Base-by-base conservation (phyloP, 2,888 invertebrate species). In the Erannis defoliaria region DNA sequence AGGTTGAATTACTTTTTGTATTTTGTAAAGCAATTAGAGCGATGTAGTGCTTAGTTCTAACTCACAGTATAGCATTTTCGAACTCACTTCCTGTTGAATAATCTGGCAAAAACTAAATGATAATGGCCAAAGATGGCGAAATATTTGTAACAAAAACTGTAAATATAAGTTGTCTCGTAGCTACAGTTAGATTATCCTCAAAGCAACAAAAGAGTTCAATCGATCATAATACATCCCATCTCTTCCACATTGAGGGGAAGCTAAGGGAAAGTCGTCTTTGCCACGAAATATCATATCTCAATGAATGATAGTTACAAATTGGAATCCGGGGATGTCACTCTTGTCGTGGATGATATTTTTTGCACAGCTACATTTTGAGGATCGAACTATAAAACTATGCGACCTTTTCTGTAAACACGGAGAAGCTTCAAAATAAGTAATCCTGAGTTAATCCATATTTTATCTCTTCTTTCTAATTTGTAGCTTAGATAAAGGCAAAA, bases 251-350 rank as follows among this genome's bases (percentile, higher is more conserved):
- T 48, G 42, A 29, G n/a, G 33, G 21, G 40, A 55, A 55, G 56
- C 16, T 49, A 33, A 12, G 12, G 46, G 31, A 26, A 55, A 49
- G 56, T 42, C 49, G 49, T 38, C 56, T 19, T n/a, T 29, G 33
- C 42, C 40, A 21, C 26, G 5, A 12, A 35, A 16, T 40, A n/a
- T 56, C 23, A 56, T 56, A 48, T 48, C 40, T 40, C 37, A 37
- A 33, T 35, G 48, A 48, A 40, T 40, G 40, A 48, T 48, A 40
- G 55, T 48, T 48, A 56, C 46, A 55, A 46, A 55, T 55, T 37
- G 46, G 19, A n/a, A n/a, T 46, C 16, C 5, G 8, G 26, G 19
- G 55, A 16, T 33, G 26, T 26, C 33, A 35, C 23, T 46, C 45
- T 55, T 55, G 55, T 56, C 8, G 33, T 14, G 16, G 19, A 33